Evolutionary conservation across 2,888 invertebrate species (phyloP), one percentile per base, ranked within the genome.

Genomic region (Nasonovia ribisnigri): DNA sequence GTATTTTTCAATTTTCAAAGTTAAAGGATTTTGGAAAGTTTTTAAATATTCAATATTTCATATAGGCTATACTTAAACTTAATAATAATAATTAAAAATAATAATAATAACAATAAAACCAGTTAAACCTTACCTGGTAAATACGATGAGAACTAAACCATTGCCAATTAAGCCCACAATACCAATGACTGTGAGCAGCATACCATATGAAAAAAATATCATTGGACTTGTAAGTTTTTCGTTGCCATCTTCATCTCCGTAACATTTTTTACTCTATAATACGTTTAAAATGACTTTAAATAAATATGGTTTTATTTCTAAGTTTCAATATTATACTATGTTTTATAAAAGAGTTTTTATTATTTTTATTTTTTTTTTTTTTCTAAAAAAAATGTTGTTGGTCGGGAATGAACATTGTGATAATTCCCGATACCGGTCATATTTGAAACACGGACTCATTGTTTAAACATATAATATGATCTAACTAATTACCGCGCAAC

Each of bases 121-220:
- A 24, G 26, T 29, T 46, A 87, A 48, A 42, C 10, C 29, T 95
- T 95, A 95, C 95, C 95, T 95, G 84, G 95, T 95, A 94, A 95
- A 95, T 36, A 95, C 95, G 94, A 95, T 95, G 60, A 95, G 95
- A 29, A 96, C 95, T 57, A 95, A 95, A 13, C 95, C 95, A 94
- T 96, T 96, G 29, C 95, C 95, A 0, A 95, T 92, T 42, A 95
- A 94, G 11, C 95, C 95, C 10, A 95, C 95, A 26, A 95, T 92
- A 24, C 95, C 95, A 51, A 95, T 95, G 16, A 95, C 90, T 13
- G 95, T 94, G n/a, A 95, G 95, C n/a, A 95, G 84, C 54, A 95
- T 90, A 11, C 95, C 95, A 87, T 95, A 95, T 26, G 94, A 94
- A 92, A 95, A 95, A 94, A 95, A 95, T 36, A 95, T 94, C 87